phyloP scores from a whole-genome alignment of 1,140 invertebrate genomes.

The Ylistrum balloti region DNA sequence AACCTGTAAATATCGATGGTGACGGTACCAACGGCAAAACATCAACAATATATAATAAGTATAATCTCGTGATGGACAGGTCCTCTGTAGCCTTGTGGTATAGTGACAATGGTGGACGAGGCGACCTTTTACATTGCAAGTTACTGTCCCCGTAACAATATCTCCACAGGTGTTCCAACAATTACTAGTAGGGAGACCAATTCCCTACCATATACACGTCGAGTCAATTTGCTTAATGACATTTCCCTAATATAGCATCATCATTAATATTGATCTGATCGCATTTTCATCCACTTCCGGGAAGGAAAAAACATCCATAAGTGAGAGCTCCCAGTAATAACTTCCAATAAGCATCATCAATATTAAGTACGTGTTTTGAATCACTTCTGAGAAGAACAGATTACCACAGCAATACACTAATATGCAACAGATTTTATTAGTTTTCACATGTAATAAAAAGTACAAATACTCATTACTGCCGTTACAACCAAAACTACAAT shows the following conservation, averaged over 20 bases:
- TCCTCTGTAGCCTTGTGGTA: neutral
- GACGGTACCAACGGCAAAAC: no score
- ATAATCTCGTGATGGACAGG: no score
- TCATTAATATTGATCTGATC: neutral
- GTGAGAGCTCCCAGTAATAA: no score
- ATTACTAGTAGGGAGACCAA: neutral
- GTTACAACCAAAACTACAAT: constrained; percentile 39
- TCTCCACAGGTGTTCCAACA: neutral
- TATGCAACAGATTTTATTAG: constrained; percentile 40
- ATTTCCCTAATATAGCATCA: neutral
- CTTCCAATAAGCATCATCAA: neutral
- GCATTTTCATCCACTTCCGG: neutral
- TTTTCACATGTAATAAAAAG: constrained; percentile 40
- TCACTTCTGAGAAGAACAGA: neutral
- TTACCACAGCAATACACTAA: neutral
- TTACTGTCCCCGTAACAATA: neutral
- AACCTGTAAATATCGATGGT: no score
- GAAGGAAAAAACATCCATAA: neutral
- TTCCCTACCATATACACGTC: neutral
- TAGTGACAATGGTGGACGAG: neutral
- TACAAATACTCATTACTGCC: constrained; percentile 28
- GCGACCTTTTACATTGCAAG: neutral
- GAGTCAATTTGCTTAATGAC: neutral
- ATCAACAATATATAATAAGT: no score
- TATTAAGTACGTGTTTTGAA: neutral